These are phyloP conservation scores for Meteorus sp. DNA, from an alignment of 1,140 invertebrate species.

Conservation along the genomic window DNA sequence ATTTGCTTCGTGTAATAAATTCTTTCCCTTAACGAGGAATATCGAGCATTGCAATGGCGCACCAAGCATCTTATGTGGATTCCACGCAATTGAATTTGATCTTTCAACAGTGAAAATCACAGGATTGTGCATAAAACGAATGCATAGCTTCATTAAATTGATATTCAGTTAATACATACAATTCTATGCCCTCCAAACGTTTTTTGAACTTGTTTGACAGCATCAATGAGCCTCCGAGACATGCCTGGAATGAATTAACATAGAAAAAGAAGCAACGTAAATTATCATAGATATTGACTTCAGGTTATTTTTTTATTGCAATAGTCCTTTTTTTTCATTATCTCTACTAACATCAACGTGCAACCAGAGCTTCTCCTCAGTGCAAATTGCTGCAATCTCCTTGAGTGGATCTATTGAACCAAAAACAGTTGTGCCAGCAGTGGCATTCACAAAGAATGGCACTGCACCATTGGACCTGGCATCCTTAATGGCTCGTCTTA, in stretches of 20 bases:
- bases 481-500: conserved; percentile 61
- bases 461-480: conserved; percentile 54
- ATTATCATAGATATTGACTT: no score
- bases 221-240: conserved; percentile 79
- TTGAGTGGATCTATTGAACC: conserved; percentile 83
- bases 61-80: conserved; percentile 91
- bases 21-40: conserved; percentile 71
- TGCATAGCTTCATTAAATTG: not conserved
- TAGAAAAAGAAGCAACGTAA: no score
- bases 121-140: conserved; percentile 12
- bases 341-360: conserved; percentile 76
- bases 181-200: conserved; percentile 70
- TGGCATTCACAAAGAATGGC: conserved; percentile 74
- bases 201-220: conserved; percentile 69
- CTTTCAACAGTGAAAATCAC: conserved; percentile 52
- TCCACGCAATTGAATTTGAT: conserved; percentile 86
- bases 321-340: not conserved
- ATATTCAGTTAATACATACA: conserved; percentile 54
- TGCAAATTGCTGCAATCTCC: conserved; percentile 70
- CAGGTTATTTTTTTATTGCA: no score
- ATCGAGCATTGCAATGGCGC: conserved; percentile 86
- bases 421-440: conserved; percentile 76
- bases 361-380: conserved; percentile 73
- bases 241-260: no score
- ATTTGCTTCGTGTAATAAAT: conserved; percentile 74